Evolutionary conservation across 2,888 invertebrate species (phyloP).

Genomic region (Lithophane leautieri): DNA sequence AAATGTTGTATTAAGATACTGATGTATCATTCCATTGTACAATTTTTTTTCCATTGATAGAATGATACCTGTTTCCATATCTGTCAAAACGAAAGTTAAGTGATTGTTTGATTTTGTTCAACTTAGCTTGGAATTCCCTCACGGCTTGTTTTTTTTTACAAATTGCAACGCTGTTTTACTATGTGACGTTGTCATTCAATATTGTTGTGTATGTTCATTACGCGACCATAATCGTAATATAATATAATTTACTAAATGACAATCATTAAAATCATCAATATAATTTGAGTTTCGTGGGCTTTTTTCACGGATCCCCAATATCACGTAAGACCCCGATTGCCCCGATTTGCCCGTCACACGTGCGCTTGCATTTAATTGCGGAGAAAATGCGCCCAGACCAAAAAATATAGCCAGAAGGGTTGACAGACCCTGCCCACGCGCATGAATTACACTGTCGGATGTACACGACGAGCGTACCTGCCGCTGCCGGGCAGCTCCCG

Average conservation of each 20-base stretch:
- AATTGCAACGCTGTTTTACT: neutral
- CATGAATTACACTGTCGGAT: neutral
- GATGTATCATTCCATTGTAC: constrained; percentile 50
- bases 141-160: neutral
- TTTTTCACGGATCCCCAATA: neutral
- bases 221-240: neutral
- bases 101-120: constrained; percentile 20
- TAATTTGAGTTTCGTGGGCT: neutral
- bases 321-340: no score
- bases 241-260: neutral
- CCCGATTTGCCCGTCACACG: no score
- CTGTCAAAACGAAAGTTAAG: constrained; percentile 4
- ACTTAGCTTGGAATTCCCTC: neutral
- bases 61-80: neutral
- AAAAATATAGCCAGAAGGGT: neutral
- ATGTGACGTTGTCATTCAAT: neutral
- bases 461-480: no score
- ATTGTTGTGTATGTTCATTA: neutral
- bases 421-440: neutral
- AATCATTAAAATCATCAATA: neutral
- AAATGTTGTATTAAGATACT: constrained; percentile 22
- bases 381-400: neutral
- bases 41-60: neutral
- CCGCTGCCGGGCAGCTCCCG: neutral
- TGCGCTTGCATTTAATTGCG: neutral